Percentiles rank a stretch among this genome's conserved stretches.
These are phyloP conservation scores for Bibio marci DNA, from an alignment of 2,888 invertebrate species.

Conservation along the genomic window DNA sequence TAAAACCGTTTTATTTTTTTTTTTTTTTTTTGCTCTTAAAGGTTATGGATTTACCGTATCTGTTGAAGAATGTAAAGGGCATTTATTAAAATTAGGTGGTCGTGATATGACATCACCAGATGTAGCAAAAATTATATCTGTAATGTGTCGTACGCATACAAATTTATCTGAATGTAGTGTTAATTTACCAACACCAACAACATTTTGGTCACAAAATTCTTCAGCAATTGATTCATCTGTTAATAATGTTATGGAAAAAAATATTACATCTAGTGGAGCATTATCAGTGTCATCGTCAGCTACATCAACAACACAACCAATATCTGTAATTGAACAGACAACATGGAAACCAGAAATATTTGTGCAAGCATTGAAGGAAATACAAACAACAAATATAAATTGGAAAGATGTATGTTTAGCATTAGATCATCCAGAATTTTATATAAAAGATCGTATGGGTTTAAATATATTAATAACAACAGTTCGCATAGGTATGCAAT, in stretches of 20 bases:
- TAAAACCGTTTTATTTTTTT: not conserved
- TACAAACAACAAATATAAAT: slow-evolving; percentile 65
- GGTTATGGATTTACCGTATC: slow-evolving; percentile 73
- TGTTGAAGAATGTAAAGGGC: slow-evolving; percentile 74
- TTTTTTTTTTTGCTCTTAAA: no score
- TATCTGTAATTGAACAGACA: slow-evolving; percentile 30
- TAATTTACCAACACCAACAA: slow-evolving; percentile 47
- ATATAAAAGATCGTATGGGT: slow-evolving; percentile 73
- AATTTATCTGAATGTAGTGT: slow-evolving; percentile 47
- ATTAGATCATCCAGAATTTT: slow-evolving; percentile 80
- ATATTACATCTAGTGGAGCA: not conserved
- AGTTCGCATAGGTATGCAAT: slow-evolving; percentile 62
- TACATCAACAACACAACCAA: not conserved
- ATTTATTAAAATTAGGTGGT: slow-evolving; percentile 63
- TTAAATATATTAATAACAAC: slow-evolving; percentile 69
- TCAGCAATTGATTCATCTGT: not conserved
- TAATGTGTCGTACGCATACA: slow-evolving; percentile 71
- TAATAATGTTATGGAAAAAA: not conserved
- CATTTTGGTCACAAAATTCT: slow-evolving; percentile 36
- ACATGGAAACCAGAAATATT: slow-evolving; percentile 92
- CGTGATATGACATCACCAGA: slow-evolving; percentile 68
- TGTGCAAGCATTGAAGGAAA: slow-evolving; percentile 78
- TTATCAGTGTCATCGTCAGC: not conserved
- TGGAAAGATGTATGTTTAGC: slow-evolving; percentile 89
- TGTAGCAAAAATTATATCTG: slow-evolving; percentile 68